phyloP scores from a whole-genome alignment of 2,888 invertebrate genomes.

The Neria commutata region DNA sequence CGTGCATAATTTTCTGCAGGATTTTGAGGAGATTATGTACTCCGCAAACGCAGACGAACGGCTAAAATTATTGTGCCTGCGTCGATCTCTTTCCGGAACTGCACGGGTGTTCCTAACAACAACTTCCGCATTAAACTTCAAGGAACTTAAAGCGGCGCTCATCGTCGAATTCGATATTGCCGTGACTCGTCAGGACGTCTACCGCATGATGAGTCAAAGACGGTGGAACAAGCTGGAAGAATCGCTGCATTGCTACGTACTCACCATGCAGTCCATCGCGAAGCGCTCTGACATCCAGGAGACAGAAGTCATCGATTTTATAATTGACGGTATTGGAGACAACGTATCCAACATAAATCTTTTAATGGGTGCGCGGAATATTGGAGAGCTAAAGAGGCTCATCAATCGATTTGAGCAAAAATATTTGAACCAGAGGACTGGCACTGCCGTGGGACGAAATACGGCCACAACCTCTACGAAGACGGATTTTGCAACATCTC shows the following conservation, averaged over 20 bases:
- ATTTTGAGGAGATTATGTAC: constrained; percentile 16
- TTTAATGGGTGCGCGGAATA: neutral
- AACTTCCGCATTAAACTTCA: neutral
- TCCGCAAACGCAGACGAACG: constrained; percentile 11
- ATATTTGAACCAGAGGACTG: no score
- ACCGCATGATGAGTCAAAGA: constrained; percentile 7
- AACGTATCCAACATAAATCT: constrained; percentile 4
- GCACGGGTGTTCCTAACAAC: neutral
- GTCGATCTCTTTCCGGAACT: constrained; percentile 6
- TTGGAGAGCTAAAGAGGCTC: constrained; percentile 9
- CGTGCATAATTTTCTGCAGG: constrained; percentile 6
- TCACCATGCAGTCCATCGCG: constrained; percentile 15
- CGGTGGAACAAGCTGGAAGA: constrained; percentile 7
- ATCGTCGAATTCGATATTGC: constrained; percentile 19
- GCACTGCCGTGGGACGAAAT: no score
- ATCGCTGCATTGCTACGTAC: constrained; percentile 1
- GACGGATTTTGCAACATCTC: no score
- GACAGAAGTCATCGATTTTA: constrained; percentile 9
- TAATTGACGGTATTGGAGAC: constrained; percentile 13
- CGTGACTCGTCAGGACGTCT: constrained; percentile 17
- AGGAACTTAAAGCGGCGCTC: constrained; percentile 7
- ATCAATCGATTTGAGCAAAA: constrained; percentile 8
- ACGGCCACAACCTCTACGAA: no score
- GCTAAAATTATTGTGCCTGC: neutral
- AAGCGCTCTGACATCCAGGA: neutral